Evolutionary conservation across 2,888 invertebrate genomes (phyloP), one percentile per base, ranked within the genome.

Genomic region (Lepetodrilus schrolli): DNA sequence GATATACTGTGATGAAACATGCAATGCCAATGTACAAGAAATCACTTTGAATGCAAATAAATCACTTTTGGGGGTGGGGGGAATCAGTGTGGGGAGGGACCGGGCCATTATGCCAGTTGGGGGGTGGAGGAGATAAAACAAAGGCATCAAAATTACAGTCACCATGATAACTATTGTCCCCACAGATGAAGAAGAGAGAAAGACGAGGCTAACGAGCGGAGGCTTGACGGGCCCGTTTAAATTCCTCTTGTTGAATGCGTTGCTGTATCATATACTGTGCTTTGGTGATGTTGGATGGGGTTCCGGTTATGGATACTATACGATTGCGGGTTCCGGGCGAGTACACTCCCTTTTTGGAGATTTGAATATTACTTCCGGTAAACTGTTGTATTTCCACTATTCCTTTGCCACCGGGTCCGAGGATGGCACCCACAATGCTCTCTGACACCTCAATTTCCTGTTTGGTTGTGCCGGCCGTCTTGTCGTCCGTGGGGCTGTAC

Each of bases 261-360:
- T 97, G 96, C 93, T 97, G 96, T 92, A 98, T 97, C 92, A 97
- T 94, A 93, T 94, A 96, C 92, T 96, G 95, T 91, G 98, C 98
- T 92, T 95, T 95, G 91, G 93, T 93, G 92, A 98, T 96, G 92
- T 96, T 95, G 92, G 94, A 94, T 89, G 94, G 94, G 89, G 94
- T 94, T 92, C 98, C 98, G 89, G 95, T 95, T 92, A 98, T 97
- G 92, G 97, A 96, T 85, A 98, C 98, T 92, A 97, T 96, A 90
- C 98, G 95, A 93, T 98, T 97, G 91, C 97, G 95, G 84, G 97
- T 98, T 92, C 97, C 97, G 83, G 98, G 97, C 89, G 96, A 96
- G 93, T 96, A 98, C 90, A 96, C 96, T 91, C 97, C 97, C 93
- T 98, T 98, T 94, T 98, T 98, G 86, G 97, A 97, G 92, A 98